Evolutionary conservation across 1,140 invertebrate species (phyloP), one percentile per base, ranked within the genome.

Genomic region (Apis florea): DNA sequence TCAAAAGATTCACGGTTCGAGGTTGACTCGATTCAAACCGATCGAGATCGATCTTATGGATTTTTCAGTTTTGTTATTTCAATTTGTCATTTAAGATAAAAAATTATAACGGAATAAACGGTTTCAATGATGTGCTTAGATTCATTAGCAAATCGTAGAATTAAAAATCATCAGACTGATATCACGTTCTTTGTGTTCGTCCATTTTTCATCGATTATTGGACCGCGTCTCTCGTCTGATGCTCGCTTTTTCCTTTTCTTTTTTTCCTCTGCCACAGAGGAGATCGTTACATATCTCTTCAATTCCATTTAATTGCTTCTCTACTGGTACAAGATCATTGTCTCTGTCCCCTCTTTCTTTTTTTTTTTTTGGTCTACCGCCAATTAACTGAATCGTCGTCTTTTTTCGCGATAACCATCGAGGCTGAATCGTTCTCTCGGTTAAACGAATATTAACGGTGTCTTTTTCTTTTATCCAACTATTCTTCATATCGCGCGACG

Each of bases 241-340:
- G 0, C 5, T 19, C 8, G 13, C 56, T 51, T 13, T 51, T 11
- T 51, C 49, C 12, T 12, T 51, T 51, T 4, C 1, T 12, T 51
- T 12, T 51, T 51, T 1, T 11, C 49, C 12, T 51, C 49, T 51
- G 31, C 4, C 31, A 4, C 21, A 11, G 19, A 15, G 79, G 19
- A 75, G 67, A 58, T 47, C 59, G 75, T 85, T 85, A 87, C 87
- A 82, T 87, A 80, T 24, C 83, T 47, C 63, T 74, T 87, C 88
- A 87, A 89, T 89, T 89, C 76, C 82, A 83, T 68, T 85, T 89
- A 89, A 89, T 89, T 89, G 85, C n/a, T 83, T 51, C 66, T 75
- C 26, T 31, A 31, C 63, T 67, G 21, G 54, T 54, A 53, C 40
- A 61, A 31, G 31, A 40, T 79, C 82, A 59, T 69, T 67, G 31